A percentile compares a stretch with the other conserved stretches of the same genome.
Evolutionary conservation across 2,888 invertebrate genomes (phyloP).

Genomic region (Paralinhomoeus sp.): DNA sequence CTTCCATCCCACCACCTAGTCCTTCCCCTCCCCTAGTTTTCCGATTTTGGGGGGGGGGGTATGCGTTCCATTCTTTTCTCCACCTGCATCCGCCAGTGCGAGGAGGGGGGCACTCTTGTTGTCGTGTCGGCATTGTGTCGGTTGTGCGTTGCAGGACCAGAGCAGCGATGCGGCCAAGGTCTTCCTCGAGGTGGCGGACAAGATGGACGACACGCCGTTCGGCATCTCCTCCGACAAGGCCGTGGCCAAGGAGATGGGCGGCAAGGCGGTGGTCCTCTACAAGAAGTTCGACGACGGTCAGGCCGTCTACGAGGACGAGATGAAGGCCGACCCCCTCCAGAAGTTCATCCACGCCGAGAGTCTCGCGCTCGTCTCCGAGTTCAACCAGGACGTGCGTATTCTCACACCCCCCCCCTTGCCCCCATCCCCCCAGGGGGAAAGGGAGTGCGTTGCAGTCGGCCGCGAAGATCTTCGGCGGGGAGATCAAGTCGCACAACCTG

Average conservation of each 20-base stretch:
- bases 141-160: constrained; percentile 37
- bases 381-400: constrained; percentile 14
- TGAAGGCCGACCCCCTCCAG: constrained; percentile 1
- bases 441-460: constrained; percentile 41
- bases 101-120: too few relatives aligned
- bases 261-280: constrained; percentile 52
- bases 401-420: neutral
- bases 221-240: constrained; percentile 56
- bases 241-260: constrained; percentile 54
- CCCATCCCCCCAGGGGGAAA: neutral
- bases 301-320: constrained; percentile 15
- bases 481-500: constrained; percentile 83
- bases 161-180: constrained; percentile 54
- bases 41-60: too few relatives aligned
- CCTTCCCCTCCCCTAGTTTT: too few relatives aligned
- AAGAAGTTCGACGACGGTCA: constrained; percentile 41
- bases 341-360: constrained; percentile 22
- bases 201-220: constrained; percentile 65
- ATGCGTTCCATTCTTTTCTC: too few relatives aligned
- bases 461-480: constrained; percentile 90
- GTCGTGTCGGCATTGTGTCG: too few relatives aligned
- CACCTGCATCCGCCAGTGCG: too few relatives aligned
- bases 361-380: constrained; percentile 24
- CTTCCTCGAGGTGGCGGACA: constrained; percentile 54
- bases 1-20: too few relatives aligned